Evolutionary conservation across 2,888 invertebrate species (phyloP).

Genomic region (Chouioia cunea): DNA sequence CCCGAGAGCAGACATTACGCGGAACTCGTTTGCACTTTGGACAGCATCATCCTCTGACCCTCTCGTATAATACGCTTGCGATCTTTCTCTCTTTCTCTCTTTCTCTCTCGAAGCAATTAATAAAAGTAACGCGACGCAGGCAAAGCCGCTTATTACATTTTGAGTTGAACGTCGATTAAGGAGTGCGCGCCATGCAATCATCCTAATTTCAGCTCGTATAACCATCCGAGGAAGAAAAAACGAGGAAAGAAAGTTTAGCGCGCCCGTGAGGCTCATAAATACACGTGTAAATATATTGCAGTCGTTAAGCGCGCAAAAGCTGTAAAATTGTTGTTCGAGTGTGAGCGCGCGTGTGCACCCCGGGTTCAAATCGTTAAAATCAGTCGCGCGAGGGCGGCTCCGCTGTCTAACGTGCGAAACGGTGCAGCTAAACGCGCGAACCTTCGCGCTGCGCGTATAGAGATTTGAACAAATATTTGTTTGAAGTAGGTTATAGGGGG

Average conservation of each 20-base stretch:
- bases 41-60: conserved; percentile 43
- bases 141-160: conserved; percentile 25
- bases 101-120: conserved; percentile 22
- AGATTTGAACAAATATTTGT: conserved; percentile 26
- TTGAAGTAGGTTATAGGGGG: not conserved
- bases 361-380: conserved; percentile 59
- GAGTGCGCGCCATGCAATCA: conserved; percentile 34
- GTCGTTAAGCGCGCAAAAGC: conserved; percentile 55
- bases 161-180: conserved; percentile 32
- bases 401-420: conserved; percentile 15
- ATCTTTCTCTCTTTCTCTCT: too few relatives aligned
- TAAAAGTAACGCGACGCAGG: conserved; percentile 3
- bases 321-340: conserved; percentile 59
- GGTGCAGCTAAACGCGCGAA: conserved; percentile 33
- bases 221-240: too few relatives aligned
- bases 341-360: conserved; percentile 47
- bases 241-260: not conserved
- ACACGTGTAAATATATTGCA: conserved; percentile 66
- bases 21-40: conserved; percentile 44
- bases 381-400: not conserved
- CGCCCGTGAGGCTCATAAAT: conserved; percentile 58
- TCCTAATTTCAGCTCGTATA: conserved; percentile 35
- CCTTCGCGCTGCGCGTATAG: conserved; percentile 31
- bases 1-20: conserved; percentile 39
- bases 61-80: not conserved